phyloP scores from a whole-genome alignment of 2,888 invertebrate genomes.

The Meganola albula region DNA sequence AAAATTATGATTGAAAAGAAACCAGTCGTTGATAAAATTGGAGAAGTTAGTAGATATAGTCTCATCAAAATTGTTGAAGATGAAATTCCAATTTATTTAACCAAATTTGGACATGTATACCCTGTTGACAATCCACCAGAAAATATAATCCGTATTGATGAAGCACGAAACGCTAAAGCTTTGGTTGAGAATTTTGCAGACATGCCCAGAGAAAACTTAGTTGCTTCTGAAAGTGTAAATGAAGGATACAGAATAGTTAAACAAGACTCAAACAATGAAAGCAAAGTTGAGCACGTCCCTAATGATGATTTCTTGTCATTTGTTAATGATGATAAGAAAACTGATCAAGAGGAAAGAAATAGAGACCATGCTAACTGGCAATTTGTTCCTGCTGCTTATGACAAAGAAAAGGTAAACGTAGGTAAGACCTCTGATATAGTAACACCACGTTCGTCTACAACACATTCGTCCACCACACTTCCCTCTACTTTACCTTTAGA shows the following conservation, averaged over 20 bases:
- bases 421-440: conserved; percentile 56
- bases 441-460: conserved; percentile 54
- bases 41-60: conserved; percentile 83
- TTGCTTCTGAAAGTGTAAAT: conserved; percentile 72
- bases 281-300: conserved; percentile 45
- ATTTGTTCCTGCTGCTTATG: conserved; percentile 70
- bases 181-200: conserved; percentile 52
- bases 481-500: conserved; percentile 83
- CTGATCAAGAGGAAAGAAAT: conserved; percentile 39
- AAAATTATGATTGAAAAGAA: conserved; percentile 77
- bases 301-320: conserved; percentile 59
- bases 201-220: conserved; percentile 60
- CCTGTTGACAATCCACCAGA: conserved; percentile 71
- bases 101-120: conserved; percentile 66
- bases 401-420: conserved; percentile 52
- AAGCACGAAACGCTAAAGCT: conserved; percentile 69
- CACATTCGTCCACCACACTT: conserved; percentile 78
- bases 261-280: conserved; percentile 26
- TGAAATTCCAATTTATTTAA: conserved; percentile 71
- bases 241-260: conserved; percentile 63
- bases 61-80: conserved; percentile 82
- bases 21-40: conserved; percentile 81
- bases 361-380: conserved; percentile 53
- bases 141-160: conserved; percentile 69
- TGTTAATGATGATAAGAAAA: conserved; percentile 58